Conservation (phyloP, 2,113 vertebrate species). For the Tragelaphus buxtoni region DNA sequence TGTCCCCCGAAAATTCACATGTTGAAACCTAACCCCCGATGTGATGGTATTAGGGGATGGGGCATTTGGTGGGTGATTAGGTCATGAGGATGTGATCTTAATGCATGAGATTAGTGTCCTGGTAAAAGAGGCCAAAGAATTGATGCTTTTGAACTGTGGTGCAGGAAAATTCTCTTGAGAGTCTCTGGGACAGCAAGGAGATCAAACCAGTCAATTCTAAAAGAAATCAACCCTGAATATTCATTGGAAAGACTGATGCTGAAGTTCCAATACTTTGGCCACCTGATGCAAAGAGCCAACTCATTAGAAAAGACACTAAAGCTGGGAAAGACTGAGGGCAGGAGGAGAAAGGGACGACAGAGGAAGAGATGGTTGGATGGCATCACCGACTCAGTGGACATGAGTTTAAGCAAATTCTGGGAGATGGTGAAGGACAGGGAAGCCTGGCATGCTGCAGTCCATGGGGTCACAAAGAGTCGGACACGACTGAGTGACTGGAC, state of each 20-base stretch:
- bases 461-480: background rate
- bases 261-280: background rate
- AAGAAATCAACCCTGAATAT: background rate
- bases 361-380: background rate
- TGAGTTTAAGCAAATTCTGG: background rate
- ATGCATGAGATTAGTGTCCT: background rate
- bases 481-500: fast-evolving
- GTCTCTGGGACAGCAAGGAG: background rate
- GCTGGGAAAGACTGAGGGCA: background rate
- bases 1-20: fast-evolving
- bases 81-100: background rate
- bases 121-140: background rate
- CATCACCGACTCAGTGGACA: background rate
- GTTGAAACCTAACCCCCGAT: background rate
- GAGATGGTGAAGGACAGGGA: background rate
- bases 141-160: background rate
- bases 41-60: background rate
- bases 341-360: background rate
- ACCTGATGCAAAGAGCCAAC: background rate
- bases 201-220: background rate
- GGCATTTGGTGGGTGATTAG: background rate
- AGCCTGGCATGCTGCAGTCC: background rate
- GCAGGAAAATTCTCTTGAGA: background rate
- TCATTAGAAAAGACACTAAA: background rate
- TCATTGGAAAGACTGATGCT: background rate